Evolutionary conservation across 2,888 invertebrate species (phyloP).

Genomic region (Synergus japonicus): DNA sequence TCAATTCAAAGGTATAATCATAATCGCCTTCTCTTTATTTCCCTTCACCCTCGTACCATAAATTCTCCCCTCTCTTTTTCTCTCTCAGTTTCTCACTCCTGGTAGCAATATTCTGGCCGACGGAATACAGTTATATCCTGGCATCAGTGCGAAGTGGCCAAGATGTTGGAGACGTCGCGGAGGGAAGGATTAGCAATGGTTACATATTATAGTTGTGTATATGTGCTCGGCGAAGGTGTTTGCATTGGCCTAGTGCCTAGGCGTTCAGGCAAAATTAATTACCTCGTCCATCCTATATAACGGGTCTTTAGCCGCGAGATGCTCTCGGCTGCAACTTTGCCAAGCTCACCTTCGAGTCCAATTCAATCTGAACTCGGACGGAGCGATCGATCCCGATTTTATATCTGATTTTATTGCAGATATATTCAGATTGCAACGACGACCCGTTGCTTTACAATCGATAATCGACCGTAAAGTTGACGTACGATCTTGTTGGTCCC

Average conservation of each 20-base stretch:
- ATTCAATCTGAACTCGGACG: conserved; percentile 30
- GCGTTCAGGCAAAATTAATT: conserved; percentile 74
- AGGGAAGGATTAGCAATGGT: conserved; percentile 52
- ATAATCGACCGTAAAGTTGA: conserved; percentile 63
- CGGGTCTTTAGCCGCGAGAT: conserved; percentile 70
- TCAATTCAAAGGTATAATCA: neutral
- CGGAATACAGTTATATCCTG: conserved; percentile 42
- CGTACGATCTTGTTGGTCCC: conserved; percentile 55
- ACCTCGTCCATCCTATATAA: conserved; percentile 73
- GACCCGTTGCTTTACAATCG: conserved; percentile 54
- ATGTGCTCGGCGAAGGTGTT: conserved; percentile 58
- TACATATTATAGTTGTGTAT: conserved; percentile 43
- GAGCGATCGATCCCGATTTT: conserved; percentile 54
- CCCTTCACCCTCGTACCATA: conserved; percentile 39
- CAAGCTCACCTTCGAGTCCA: conserved; percentile 48
- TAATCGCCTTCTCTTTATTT: conserved; percentile 9
- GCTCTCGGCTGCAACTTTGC: conserved; percentile 44
- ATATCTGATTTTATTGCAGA: conserved; percentile 21
- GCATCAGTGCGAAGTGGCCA: conserved; percentile 38
- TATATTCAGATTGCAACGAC: neutral
- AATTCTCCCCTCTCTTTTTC: conserved; percentile 37
- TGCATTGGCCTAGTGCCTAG: conserved; percentile 74
- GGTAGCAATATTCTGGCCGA: conserved; percentile 44
- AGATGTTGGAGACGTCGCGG: conserved; percentile 47
- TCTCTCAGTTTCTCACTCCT: conserved; percentile 8